Base-by-base conservation (phyloP, 1,140 invertebrate species). In the Solenopsis fugax region DNA sequence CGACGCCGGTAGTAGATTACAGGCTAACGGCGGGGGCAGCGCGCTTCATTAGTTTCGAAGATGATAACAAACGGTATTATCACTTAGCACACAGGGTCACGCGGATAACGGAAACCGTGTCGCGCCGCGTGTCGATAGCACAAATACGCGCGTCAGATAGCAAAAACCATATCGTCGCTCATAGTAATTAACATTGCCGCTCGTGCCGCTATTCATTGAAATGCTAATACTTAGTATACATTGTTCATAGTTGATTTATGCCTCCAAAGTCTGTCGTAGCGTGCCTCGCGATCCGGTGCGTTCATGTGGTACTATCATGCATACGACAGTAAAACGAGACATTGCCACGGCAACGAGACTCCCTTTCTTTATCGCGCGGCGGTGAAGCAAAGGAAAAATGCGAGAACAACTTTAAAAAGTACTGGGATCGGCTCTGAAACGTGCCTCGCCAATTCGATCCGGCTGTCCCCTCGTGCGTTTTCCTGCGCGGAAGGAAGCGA, bases 171-270 rank as follows among this genome's bases (percentile, higher is more conserved):
- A 88, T 87, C 87, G 73, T 84, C 50, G 56, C 58, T 62, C 54
- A 41, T 69, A 62, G 60, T 87, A 88, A 90, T 90, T 91, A 90
- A 91, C 77, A 84, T 84, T 75, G 37, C 56, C 10, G 56, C 52
- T 48, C 45, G 34, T 82, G 56, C 58, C 73, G 48, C 60, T 56
- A 82, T 64, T 91, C 72, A 90, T 91, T 88, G 72, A 90, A 90
- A 91, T 88, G 82, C 64, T 88, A 90, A 91, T 91, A 78, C 77
- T 80, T 75, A 10, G 71, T 54, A 37, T 16, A 48, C 72, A 84
- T 90, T 88, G 87, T 90, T 84, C 86, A 90, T 84, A 34, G 34
- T 69, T 88, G 90, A 90, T 91, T 90, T 86, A 90, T 88, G 72
- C 50, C 69, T 75, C 48, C 64, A 52, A 56, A 60, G 48, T n/a